Base-by-base conservation (phyloP, 2,113 vertebrate genomes). In the Cricetomys ansorgei region DNA sequence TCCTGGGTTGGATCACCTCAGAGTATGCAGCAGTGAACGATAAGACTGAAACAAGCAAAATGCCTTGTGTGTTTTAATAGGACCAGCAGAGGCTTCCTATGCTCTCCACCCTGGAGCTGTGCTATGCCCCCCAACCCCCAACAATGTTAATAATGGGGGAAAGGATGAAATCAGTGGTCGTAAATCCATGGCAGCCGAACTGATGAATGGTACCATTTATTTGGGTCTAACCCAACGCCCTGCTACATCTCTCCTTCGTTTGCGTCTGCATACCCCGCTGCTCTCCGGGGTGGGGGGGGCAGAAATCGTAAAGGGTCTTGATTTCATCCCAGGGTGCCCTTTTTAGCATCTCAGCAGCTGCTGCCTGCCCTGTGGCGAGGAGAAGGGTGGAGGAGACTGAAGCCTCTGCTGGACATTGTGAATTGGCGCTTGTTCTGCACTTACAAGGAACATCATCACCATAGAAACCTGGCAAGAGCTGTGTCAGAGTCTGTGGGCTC, bases 201-300 rank as follows among this genome's bases (percentile, higher is more conserved):
- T 37, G 55, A 31, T 37, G 23, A 25, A 12, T n/a, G 21, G 69
- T 40, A 7, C 55, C 57, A 4, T 4, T 37, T 70, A 53, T 84
- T 80, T 31, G 1, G 16, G 21, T 25, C 43, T 13, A 21, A 10
- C 2, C 4, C 7, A 0, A 1, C 1, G 9, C 21, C 34, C n/a
- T 23, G 1, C 12, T 37, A 0, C 0, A 0, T 27, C 29, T 81
- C 31, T 43, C 1, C 45, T 65, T 9, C 23, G 62, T 57, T 69
- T 2, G 4, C 16, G 15, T 37, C 7, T 64, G 31, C 31, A 1
- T 0, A 1, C 15, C 83, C 2, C 0, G 1, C 34, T 83, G 13
- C 65, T 80, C 1, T 2, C 69, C 31, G 25, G 59, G 50, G 48
- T 6, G 37, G 31, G 25, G 59, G 50, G 48, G 8, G 37, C 40